These are phyloP conservation scores for Amyelois transitella DNA, from an alignment of 1,140 invertebrate genomes.

Conservation along the genomic window DNA sequence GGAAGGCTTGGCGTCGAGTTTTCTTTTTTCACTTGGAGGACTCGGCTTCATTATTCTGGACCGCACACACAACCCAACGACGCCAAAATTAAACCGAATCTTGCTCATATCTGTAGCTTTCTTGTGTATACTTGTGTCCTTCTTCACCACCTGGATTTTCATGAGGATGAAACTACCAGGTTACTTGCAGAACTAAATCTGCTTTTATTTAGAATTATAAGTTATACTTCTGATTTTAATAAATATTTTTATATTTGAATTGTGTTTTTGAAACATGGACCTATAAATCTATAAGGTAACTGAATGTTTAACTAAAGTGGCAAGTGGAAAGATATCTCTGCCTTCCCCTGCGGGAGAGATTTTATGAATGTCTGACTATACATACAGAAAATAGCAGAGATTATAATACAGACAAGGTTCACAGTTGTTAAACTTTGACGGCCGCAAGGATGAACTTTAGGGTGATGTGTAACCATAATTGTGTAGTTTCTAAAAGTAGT, in stretches of 20 bases:
- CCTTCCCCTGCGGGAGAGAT: no score
- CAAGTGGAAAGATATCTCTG: no score
- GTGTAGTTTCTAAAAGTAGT: no score
- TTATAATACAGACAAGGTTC: no score
- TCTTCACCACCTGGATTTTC: constrained; percentile 97
- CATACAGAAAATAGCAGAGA: no score
- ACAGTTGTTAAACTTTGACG: no score
- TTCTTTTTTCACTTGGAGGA: constrained; percentile 96
- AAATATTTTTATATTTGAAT: constrained; percentile 44
- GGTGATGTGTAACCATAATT: no score
- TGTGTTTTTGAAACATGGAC: background rate
- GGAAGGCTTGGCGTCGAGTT: constrained; percentile 97
- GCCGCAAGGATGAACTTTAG: no score
- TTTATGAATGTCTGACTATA: no score
- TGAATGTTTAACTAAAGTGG: no score
- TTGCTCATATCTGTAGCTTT: constrained; percentile 95
- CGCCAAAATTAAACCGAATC: constrained; percentile 93
- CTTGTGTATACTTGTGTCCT: constrained; percentile 94
- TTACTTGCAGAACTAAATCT: constrained; percentile 76
- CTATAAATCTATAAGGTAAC: no score
- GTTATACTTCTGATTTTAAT: constrained; percentile 32
- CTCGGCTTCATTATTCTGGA: constrained; percentile 98
- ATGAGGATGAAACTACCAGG: constrained; percentile 99
- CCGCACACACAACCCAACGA: constrained; percentile 92
- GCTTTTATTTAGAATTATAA: constrained; percentile 20